A percentile compares a stretch with the other conserved stretches of the same genome.
These are phyloP conservation scores for Stegana nigrithorax DNA, from an alignment of 2,888 invertebrate genomes.

Conservation along the genomic window DNA sequence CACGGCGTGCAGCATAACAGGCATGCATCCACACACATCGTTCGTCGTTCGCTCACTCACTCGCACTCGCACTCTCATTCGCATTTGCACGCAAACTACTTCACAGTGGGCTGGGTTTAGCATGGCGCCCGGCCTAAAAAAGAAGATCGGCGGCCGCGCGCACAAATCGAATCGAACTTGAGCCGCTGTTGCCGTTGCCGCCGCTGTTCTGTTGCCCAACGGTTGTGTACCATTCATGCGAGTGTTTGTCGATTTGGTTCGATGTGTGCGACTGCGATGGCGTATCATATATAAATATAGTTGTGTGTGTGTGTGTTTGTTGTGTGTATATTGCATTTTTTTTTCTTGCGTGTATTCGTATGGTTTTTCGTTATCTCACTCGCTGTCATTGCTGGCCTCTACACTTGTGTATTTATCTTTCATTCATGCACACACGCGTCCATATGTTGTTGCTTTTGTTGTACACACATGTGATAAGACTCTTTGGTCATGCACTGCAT, in stretches of 20 bases:
- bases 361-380: neutral
- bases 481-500: too few species aligned
- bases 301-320: neutral
- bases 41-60: neutral
- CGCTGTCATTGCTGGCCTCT: neutral
- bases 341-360: too few species aligned
- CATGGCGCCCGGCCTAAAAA: slow-evolving; percentile 9
- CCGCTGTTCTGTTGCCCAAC: too few species aligned
- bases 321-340: neutral
- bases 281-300: neutral
- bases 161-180: too few species aligned
- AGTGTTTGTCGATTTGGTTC: too few species aligned
- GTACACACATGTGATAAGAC: slow-evolving; percentile 36
- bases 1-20: neutral
- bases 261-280: too few species aligned
- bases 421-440: slow-evolving; percentile 28
- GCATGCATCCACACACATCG: neutral
- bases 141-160: slow-evolving; percentile 31
- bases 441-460: slow-evolving; percentile 34
- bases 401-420: slow-evolving; percentile 31
- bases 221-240: too few species aligned
- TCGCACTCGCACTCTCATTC: neutral
- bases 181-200: neutral
- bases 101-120: slow-evolving; percentile 46
- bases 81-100: slow-evolving; percentile 16